A percentile compares a stretch with the other conserved stretches of the same genome.
These are phyloP conservation scores for Aphodius granarius DNA, from an alignment of 2,888 invertebrate species.

Conservation along the genomic window DNA sequence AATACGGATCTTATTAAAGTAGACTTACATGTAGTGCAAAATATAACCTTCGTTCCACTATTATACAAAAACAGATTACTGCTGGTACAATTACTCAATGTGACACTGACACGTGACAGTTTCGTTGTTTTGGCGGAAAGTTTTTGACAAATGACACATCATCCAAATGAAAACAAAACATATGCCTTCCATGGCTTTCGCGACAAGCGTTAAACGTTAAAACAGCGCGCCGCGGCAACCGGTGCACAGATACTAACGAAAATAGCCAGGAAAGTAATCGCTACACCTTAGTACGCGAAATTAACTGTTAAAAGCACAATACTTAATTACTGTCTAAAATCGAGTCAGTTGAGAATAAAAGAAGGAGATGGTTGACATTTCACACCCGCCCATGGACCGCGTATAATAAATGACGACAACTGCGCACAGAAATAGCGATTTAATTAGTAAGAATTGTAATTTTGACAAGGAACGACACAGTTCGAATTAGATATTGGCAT, in stretches of 20 bases:
- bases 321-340: background rate
- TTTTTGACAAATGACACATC: slow-evolving; percentile 12
- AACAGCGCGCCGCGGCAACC: background rate
- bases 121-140: slow-evolving; percentile 9
- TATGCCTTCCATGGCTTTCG: background rate
- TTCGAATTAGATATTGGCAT: background rate
- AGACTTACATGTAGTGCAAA: background rate
- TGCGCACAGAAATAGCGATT: slow-evolving; percentile 8
- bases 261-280: background rate
- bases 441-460: slow-evolving; percentile 10
- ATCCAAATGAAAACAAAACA: background rate
- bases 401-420: slow-evolving; percentile 26
- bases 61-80: background rate
- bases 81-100: background rate
- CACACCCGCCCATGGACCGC: slow-evolving; percentile 19
- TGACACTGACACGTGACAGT: slow-evolving; percentile 2
- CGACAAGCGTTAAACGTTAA: background rate
- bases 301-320: background rate
- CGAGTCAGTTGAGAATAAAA: background rate
- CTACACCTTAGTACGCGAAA: background rate
- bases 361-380: background rate
- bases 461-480: slow-evolving; percentile 6
- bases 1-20: background rate
- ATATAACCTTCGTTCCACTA: background rate
- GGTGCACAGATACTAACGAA: background rate